These are phyloP conservation scores for Nothocercus nigrocapillus DNA, from an alignment of 2,113 vertebrate genomes.

Conservation along the genomic window DNA sequence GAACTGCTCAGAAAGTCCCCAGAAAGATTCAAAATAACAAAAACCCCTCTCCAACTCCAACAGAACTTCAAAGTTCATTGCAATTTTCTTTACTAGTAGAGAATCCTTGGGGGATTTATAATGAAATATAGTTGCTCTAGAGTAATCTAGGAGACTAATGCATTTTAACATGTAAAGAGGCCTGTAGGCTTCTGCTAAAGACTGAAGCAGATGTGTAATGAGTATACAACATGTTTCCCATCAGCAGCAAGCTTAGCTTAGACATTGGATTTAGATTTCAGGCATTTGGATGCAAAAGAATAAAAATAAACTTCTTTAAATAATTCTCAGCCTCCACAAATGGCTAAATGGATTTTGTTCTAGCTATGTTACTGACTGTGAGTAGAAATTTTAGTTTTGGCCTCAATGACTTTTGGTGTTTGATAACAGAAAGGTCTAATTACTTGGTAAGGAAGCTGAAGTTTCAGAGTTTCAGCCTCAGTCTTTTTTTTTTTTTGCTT, in stretches of 20 bases:
- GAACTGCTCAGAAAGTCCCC: background rate
- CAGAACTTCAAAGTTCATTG: background rate
- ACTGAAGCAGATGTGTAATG: background rate
- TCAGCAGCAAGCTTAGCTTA: background rate
- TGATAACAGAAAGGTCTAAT: background rate
- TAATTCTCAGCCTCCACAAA: background rate
- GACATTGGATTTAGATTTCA: background rate
- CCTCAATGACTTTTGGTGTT: background rate
- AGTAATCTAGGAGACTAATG: too few relatives aligned
- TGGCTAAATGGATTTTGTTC: background rate
- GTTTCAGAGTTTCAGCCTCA: background rate
- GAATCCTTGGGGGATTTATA: background rate
- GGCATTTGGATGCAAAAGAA: background rate
- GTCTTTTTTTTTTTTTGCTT: background rate
- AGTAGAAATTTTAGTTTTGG: background rate
- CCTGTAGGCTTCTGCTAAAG: background rate
- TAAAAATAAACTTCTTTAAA: background rate
- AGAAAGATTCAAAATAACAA: background rate
- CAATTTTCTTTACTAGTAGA: background rate
- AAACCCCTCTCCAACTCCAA: background rate
- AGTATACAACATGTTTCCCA: background rate
- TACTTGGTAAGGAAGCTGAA: background rate
- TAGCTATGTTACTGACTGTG: background rate
- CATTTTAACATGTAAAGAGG: background rate
- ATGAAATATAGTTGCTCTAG: background rate